Conservation (phyloP, 2,797 vertebrate genomes). For the Acanthurus leucopareius region DNA sequence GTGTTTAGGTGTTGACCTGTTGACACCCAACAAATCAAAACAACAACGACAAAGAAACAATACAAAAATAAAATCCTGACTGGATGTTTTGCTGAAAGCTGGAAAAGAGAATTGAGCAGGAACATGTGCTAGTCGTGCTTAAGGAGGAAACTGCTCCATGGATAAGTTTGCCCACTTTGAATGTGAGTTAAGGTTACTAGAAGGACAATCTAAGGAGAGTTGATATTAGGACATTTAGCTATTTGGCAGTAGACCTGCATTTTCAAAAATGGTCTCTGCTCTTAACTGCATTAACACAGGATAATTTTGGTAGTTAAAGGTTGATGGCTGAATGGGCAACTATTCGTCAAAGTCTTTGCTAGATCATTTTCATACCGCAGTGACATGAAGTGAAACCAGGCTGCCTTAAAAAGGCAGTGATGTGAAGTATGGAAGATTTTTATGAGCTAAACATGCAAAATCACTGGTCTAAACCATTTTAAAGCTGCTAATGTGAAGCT, state of each 20-base stretch:
- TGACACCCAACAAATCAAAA: conserved; percentile 9
- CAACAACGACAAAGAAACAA: background rate
- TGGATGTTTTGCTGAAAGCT: background rate
- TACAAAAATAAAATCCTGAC: background rate
- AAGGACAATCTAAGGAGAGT: background rate
- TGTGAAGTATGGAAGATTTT: conserved; percentile 9
- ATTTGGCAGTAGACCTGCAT: background rate
- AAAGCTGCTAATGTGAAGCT: conserved; percentile 4
- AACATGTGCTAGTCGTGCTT: background rate
- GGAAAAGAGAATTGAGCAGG: background rate
- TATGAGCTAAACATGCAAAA: conserved; percentile 11
- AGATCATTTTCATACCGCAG: conserved; percentile 30
- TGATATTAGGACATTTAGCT: background rate
- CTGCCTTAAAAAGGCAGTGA: background rate
- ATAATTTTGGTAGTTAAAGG: conserved; percentile 28
- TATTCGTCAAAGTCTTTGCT: conserved; percentile 31
- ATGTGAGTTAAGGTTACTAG: too few species aligned
- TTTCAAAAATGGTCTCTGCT: background rate
- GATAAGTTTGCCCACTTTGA: background rate
- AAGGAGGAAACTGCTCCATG: background rate
- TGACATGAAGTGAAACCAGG: conserved; percentile 5
- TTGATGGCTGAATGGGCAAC: conserved; percentile 21
- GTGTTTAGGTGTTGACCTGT: background rate
- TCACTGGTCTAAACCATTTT: background rate
- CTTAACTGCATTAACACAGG: conserved; percentile 12